Percentiles rank a stretch among this genome's conserved stretches.
Conservation (phyloP, 2,888 invertebrate species). For the Physocephala rufipes region DNA sequence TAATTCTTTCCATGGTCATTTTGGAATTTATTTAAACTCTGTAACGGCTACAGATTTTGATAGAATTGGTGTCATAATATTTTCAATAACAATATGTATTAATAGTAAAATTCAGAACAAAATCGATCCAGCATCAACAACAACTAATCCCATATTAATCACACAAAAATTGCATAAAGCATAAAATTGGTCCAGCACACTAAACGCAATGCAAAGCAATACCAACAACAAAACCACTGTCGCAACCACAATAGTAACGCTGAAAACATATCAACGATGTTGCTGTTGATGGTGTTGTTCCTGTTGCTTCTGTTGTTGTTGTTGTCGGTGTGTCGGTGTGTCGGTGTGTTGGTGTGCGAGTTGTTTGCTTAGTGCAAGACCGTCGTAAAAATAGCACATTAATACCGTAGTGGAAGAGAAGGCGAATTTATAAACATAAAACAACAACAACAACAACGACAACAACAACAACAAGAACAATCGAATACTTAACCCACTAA, state of each 20-base stretch:
- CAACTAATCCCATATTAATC: not conserved
- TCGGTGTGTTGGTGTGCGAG: not conserved
- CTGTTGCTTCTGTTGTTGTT: conserved; percentile 8
- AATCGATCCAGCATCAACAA: not conserved
- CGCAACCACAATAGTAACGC: conserved; percentile 1
- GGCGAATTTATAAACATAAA: too few species aligned
- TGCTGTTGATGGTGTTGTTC: not conserved
- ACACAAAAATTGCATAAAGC: not conserved
- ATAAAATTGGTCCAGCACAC: not conserved
- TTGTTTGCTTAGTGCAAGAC: too few species aligned
- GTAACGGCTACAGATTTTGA: too few species aligned
- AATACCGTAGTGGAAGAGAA: too few species aligned
- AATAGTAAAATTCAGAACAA: too few species aligned
- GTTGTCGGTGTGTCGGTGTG: not conserved
- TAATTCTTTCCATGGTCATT: too few species aligned
- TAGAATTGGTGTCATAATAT: too few species aligned
- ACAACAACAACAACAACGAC: conserved; percentile 8
- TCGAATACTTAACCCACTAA: conserved; percentile 21
- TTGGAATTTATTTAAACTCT: too few species aligned
- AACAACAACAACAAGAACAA: not conserved
- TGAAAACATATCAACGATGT: conserved; percentile 13
- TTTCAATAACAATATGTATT: too few species aligned
- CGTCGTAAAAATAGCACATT: too few species aligned
- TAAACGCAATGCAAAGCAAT: not conserved
- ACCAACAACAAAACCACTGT: not conserved